Percentiles rank a stretch among this genome's conserved stretches.
These are phyloP conservation scores for Pteromalus puparum DNA, from an alignment of 1,140 invertebrate species.

Conservation along the genomic window DNA sequence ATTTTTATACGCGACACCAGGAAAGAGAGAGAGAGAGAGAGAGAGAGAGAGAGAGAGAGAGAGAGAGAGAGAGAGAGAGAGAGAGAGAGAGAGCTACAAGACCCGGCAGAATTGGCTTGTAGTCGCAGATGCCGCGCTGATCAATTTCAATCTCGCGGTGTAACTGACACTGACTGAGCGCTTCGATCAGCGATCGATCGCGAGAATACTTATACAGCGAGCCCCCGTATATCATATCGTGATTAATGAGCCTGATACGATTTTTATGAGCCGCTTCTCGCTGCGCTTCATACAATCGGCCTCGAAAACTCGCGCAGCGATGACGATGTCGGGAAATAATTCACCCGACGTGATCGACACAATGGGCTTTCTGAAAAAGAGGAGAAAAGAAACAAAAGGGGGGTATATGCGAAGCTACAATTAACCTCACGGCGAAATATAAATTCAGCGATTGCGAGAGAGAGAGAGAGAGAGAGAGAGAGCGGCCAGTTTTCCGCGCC, in stretches of 20 bases:
- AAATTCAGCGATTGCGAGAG: not conserved
- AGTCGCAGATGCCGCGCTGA: constrained; percentile 56
- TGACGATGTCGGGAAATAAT: not conserved
- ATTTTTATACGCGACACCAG: not conserved
- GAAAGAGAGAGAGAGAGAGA: not conserved
- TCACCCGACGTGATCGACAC: not conserved
- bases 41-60: not conserved
- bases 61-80: not conserved
- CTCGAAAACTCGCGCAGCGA: not conserved
- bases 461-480: not conserved
- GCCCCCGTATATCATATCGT: not conserved
- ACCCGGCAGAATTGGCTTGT: not conserved
- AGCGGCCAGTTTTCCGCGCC: constrained; percentile 3
- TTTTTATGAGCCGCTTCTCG: constrained; percentile 10
- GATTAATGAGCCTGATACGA: constrained; percentile 39
- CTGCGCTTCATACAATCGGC: too few species aligned
- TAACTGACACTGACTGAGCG: not conserved
- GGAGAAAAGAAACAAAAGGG: not conserved
- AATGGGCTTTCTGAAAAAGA: not conserved
- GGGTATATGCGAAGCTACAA: not conserved
- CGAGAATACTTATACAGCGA: constrained; percentile 10
- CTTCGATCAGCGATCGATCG: constrained; percentile 30
- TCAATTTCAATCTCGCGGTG: constrained; percentile 47
- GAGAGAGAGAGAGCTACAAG: not conserved
- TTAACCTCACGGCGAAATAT: constrained; percentile 10